These are phyloP conservation scores for Unio delphinus DNA, from an alignment of 2,888 invertebrate species.

Conservation along the genomic window DNA sequence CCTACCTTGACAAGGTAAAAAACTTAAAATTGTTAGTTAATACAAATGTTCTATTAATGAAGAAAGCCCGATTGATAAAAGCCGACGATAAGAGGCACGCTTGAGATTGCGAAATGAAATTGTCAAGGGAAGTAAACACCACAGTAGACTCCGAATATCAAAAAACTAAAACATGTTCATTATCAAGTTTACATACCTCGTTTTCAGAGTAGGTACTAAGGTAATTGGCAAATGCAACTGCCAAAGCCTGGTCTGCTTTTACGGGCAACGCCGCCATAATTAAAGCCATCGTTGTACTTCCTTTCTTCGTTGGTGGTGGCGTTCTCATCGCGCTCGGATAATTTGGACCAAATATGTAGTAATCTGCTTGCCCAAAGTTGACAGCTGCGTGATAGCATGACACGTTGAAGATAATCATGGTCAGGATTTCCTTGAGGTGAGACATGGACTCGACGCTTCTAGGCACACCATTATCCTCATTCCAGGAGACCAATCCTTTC, in stretches of 20 bases:
- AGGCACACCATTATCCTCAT: constrained; percentile 24
- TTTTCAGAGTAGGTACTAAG: constrained; percentile 23
- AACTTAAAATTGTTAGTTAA: too few relatives aligned
- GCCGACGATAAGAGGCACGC: too few relatives aligned
- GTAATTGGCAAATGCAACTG: constrained; percentile 30
- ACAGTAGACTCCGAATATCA: too few relatives aligned
- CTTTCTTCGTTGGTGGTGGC: constrained; percentile 30
- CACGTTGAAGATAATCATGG: constrained; percentile 27
- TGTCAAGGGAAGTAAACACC: too few relatives aligned
- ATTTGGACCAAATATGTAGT: constrained; percentile 33
- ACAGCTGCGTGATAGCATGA: constrained; percentile 29
- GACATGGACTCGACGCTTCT: constrained; percentile 13
- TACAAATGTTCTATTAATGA: too few relatives aligned
- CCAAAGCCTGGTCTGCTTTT: constrained; percentile 26
- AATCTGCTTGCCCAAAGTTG: constrained; percentile 34
- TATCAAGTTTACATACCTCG: constrained; percentile 19
- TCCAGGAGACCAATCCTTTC: constrained; percentile 19
- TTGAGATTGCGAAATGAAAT: too few relatives aligned
- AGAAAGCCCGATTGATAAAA: too few relatives aligned
- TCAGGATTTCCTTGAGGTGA: constrained; percentile 21
- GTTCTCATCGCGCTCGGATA: constrained; percentile 27
- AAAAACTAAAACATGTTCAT: too few relatives aligned
- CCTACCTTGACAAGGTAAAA: too few relatives aligned
- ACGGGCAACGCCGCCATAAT: constrained; percentile 25
- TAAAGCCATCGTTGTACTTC: constrained; percentile 15